These are phyloP conservation scores for Pluvialis apricaria DNA, from an alignment of 2,113 vertebrate species.

Conservation along the genomic window DNA sequence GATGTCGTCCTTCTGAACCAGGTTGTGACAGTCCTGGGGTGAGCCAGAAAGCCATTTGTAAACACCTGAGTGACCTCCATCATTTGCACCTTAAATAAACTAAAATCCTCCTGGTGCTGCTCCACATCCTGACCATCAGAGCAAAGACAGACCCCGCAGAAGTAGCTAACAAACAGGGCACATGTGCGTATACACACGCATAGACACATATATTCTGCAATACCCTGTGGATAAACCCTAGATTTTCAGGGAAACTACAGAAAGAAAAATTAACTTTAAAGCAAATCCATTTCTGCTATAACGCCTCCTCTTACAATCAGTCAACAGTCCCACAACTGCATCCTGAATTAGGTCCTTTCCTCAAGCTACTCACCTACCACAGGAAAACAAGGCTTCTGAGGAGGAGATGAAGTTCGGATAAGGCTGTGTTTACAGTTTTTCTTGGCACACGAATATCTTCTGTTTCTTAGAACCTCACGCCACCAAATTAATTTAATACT, in stretches of 20 bases:
- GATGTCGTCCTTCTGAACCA: neutral
- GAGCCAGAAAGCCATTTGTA: neutral
- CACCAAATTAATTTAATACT: neutral
- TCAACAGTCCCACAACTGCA: neutral
- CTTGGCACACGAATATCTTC: neutral
- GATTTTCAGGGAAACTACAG: neutral
- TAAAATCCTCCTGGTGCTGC: neutral
- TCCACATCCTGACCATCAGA: neutral
- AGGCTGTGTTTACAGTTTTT: neutral
- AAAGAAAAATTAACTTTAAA: neutral
- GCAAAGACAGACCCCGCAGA: neutral
- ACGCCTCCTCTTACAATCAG: neutral
- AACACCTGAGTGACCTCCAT: neutral
- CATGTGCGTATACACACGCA: accelerated
- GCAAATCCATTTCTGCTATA: neutral
- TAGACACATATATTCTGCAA: neutral
- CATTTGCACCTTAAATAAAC: neutral
- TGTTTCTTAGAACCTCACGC: neutral
- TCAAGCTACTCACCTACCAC: neutral
- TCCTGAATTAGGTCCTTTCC: neutral
- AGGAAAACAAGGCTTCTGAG: neutral
- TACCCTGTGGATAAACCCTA: neutral
- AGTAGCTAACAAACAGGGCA: neutral
- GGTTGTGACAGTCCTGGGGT: too few relatives aligned
- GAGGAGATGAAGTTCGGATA: neutral